These are phyloP conservation scores for Synergus laeviventris DNA, from an alignment of 2,888 invertebrate genomes.

Conservation along the genomic window DNA sequence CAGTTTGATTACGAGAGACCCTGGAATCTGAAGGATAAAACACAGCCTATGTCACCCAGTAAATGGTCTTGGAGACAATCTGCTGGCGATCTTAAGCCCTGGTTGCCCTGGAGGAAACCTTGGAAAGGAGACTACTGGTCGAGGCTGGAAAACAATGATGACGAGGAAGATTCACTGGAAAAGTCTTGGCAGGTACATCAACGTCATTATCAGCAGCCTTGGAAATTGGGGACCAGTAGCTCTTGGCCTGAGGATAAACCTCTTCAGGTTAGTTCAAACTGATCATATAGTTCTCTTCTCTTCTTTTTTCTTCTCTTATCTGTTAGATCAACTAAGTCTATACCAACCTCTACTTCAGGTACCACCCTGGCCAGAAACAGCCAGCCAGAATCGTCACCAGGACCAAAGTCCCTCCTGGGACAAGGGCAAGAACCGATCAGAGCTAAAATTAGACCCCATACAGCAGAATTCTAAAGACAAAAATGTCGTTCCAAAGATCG, in stretches of 20 bases:
- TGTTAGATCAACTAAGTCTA: neutral
- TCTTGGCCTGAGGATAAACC: conserved; percentile 17
- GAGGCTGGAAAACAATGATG: conserved; percentile 31
- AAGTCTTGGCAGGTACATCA: conserved; percentile 44
- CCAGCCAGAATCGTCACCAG: conserved; percentile 18
- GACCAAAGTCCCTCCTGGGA: conserved; percentile 9
- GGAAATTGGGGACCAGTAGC: conserved; percentile 23
- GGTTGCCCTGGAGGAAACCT: conserved; percentile 48
- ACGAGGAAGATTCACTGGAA: conserved; percentile 40
- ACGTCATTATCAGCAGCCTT: conserved; percentile 41
- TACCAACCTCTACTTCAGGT: neutral
- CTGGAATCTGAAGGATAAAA: conserved; percentile 43
- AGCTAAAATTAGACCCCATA: conserved; percentile 31
- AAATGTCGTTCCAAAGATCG: conserved; percentile 47
- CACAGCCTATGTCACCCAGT: neutral
- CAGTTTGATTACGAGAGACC: conserved; percentile 44
- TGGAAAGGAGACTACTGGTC: conserved; percentile 49
- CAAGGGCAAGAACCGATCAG: conserved; percentile 40
- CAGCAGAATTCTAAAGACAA: conserved; percentile 41
- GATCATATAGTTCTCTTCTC: neutral
- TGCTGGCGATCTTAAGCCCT: conserved; percentile 42
- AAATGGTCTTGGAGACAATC: conserved; percentile 49
- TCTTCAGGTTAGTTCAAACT: neutral
- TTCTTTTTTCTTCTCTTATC: neutral
- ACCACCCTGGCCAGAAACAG: conserved; percentile 7